Conservation (phyloP, 1,140 invertebrate genomes). For the Drosophila prosaltans region DNA sequence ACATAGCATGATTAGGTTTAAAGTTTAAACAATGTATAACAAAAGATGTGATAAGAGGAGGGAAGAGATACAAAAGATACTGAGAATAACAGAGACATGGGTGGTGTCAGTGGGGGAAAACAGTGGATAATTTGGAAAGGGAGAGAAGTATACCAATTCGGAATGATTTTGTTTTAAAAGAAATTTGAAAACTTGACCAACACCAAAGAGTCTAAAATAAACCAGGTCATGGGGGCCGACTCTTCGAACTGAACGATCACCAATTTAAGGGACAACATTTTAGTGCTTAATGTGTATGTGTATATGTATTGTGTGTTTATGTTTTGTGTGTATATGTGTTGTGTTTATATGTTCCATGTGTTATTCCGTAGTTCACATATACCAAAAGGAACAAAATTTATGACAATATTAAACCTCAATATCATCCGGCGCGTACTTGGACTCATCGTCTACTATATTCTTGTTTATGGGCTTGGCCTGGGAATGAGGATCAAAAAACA, state of each 20-base stretch:
- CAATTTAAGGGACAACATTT: constrained; percentile 43
- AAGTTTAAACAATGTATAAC: constrained; percentile 9
- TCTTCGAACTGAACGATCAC: constrained; percentile 32
- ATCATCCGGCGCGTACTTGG: constrained; percentile 78
- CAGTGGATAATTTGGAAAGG: background rate
- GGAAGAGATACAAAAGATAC: background rate
- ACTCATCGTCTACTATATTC: constrained; percentile 72
- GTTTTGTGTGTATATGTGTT: constrained; percentile 10
- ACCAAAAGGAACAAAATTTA: constrained; percentile 40
- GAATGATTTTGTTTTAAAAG: constrained; percentile 1
- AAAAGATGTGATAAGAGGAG: constrained; percentile 8
- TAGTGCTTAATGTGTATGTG: constrained; percentile 24
- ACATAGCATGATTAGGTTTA: constrained; percentile 7
- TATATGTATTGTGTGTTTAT: background rate
- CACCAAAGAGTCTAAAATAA: constrained; percentile 40
- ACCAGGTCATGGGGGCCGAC: constrained; percentile 2
- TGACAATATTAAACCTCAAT: constrained; percentile 73
- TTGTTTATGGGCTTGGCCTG: constrained; percentile 71
- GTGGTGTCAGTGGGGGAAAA: constrained; percentile 5
- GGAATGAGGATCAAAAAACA: constrained; percentile 45
- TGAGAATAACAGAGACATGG: constrained; percentile 50
- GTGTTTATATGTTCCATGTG: constrained; percentile 23
- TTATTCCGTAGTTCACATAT: constrained; percentile 16
- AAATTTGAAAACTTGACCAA: constrained; percentile 32
- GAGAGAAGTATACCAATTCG: background rate